Evolutionary conservation across 2,113 vertebrate genomes (phyloP).

Genomic region (Laterallus jamaicensis): DNA sequence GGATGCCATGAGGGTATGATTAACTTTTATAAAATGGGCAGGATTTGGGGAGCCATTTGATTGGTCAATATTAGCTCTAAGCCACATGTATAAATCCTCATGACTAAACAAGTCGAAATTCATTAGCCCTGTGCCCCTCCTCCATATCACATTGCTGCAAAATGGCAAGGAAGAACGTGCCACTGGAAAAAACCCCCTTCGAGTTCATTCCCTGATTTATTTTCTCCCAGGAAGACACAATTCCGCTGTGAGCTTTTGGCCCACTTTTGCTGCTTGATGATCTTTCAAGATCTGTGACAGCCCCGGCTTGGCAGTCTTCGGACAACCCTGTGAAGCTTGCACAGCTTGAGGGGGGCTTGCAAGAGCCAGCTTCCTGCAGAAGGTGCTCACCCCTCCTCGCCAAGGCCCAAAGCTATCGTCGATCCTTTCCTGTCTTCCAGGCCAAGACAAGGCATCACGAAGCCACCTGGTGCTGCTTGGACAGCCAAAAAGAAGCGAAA

Average conservation of each 20-base stretch:
- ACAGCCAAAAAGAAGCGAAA: not conserved
- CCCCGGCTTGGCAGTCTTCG: not conserved
- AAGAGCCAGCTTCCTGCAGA: not conserved
- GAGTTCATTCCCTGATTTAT: not conserved
- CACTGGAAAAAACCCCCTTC: not conserved
- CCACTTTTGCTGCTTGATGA: not conserved
- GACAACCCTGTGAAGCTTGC: not conserved
- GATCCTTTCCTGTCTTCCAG: not conserved
- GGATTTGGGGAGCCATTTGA: slow-evolving; percentile 40
- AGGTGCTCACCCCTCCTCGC: not conserved
- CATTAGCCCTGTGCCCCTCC: not conserved
- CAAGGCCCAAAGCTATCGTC: not conserved
- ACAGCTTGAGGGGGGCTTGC: not conserved
- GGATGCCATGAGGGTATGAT: slow-evolving; percentile 31
- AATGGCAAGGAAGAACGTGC: not conserved
- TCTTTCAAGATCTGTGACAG: not conserved
- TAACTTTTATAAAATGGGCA: slow-evolving; percentile 56
- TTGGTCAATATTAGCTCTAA: slow-evolving; percentile 44
- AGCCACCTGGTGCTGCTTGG: slow-evolving; percentile 30
- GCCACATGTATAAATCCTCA: slow-evolving; percentile 45
- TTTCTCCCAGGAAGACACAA: not conserved
- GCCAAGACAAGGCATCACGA: not conserved
- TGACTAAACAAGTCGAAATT: slow-evolving; percentile 44
- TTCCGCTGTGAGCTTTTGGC: not conserved
- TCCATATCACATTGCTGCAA: not conserved